Percentiles rank a stretch among this genome's conserved stretches.
Evolutionary conservation across 1,140 invertebrate species (phyloP).

Genomic region (Pseudomyrmex pallidus): DNA sequence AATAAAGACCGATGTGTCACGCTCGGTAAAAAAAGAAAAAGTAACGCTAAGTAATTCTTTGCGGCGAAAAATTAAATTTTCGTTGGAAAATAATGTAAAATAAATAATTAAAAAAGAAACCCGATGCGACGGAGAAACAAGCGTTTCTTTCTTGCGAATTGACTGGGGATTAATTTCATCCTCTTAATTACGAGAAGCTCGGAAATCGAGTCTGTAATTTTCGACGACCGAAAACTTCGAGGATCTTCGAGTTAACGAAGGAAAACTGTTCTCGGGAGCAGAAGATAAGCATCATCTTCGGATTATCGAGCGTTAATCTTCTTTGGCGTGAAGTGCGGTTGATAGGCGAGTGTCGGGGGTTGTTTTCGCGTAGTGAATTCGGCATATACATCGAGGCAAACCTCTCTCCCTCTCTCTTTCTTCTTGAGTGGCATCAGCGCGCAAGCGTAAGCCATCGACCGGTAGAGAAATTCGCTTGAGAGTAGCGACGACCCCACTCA

Average conservation of each 20-base stretch:
- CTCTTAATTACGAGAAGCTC: background rate
- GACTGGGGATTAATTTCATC: no score
- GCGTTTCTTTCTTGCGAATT: no score
- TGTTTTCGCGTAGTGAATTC: slow-evolving; percentile 32
- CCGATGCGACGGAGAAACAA: background rate
- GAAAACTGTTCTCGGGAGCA: slow-evolving; percentile 18
- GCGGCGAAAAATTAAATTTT: background rate
- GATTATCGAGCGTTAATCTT: slow-evolving; percentile 50
- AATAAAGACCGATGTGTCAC: background rate
- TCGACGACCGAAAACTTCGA: no score
- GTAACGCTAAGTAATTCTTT: background rate
- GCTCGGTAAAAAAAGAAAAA: no score
- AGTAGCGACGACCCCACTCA: slow-evolving; percentile 28
- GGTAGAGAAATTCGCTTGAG: slow-evolving; percentile 67
- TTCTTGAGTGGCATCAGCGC: slow-evolving; percentile 26
- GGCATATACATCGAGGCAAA: slow-evolving; percentile 5
- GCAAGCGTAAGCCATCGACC: slow-evolving; percentile 74
- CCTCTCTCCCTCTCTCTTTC: background rate
- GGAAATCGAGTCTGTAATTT: background rate
- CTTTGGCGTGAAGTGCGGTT: slow-evolving; percentile 22
- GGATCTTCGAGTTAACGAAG: no score
- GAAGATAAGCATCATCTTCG: slow-evolving; percentile 36
- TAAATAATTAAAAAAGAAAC: background rate
- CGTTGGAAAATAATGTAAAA: background rate
- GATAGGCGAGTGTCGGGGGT: slow-evolving; percentile 31